A percentile compares a stretch with the other conserved stretches of the same genome.
phyloP scores from a whole-genome alignment of 2,888 invertebrate genomes.

The Zaprionus bogoriensis region DNA sequence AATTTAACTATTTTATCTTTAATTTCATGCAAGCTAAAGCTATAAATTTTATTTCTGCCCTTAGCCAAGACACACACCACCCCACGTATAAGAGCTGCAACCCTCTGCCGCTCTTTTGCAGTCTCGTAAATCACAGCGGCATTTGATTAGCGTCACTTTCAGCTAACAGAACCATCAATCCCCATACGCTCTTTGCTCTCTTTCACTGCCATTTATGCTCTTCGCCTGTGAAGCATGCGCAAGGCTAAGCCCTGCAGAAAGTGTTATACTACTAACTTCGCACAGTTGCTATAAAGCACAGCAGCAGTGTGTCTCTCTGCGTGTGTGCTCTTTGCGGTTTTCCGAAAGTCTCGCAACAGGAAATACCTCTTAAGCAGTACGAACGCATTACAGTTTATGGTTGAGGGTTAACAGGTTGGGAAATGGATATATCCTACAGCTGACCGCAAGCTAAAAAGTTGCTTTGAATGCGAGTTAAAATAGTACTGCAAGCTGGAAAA shows the following conservation, averaged over 20 bases:
- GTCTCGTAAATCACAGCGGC: slow-evolving; percentile 38
- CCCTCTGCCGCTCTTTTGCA: not conserved
- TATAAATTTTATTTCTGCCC: not conserved
- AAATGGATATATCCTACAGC: not conserved
- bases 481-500: not conserved
- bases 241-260: too few relatives aligned
- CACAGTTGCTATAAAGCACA: not conserved
- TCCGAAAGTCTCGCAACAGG: not conserved
- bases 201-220: slow-evolving; percentile 10
- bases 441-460: too few relatives aligned
- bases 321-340: not conserved
- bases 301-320: too few relatives aligned
- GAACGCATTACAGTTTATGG: not conserved
- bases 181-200: slow-evolving; percentile 18
- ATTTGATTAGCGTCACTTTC: slow-evolving; percentile 51
- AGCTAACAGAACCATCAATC: slow-evolving; percentile 38
- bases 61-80: slow-evolving; percentile 37
- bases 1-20: not conserved
- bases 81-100: slow-evolving; percentile 48
- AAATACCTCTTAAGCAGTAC: not conserved
- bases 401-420: not conserved
- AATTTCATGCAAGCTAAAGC: not conserved
- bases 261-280: not conserved
- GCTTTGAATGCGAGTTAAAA: too few relatives aligned
- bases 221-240: slow-evolving; percentile 26